A percentile compares a stretch with the other conserved stretches of the same genome.
Conservation (phyloP, 2,113 vertebrate genomes). For the Thamnophis sirtalis region DNA sequence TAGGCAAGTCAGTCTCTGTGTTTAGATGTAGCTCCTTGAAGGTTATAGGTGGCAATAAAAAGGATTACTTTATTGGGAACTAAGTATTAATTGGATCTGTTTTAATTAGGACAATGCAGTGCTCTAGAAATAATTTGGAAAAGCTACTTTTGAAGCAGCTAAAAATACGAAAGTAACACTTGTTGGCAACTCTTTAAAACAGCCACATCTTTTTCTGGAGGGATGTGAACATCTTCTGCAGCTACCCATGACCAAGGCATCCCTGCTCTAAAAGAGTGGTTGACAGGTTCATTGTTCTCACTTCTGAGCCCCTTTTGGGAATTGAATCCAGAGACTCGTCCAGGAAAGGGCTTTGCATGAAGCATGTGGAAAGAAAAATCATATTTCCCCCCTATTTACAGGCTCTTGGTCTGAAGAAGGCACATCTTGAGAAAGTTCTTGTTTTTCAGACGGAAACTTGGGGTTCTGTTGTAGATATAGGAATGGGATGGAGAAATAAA, state of each 20-base stretch:
- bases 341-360: background rate
- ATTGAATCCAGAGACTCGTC: background rate
- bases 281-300: background rate
- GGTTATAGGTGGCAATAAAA: slow-evolving; percentile 67
- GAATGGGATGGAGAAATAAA: background rate
- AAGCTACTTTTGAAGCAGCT: background rate
- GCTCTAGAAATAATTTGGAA: background rate
- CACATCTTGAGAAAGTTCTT: background rate
- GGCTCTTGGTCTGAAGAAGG: background rate
- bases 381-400: background rate
- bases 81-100: slow-evolving; percentile 59
- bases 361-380: background rate
- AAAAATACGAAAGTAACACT: background rate
- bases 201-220: background rate
- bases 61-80: slow-evolving; percentile 59
- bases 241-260: background rate
- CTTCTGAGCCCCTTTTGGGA: background rate
- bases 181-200: background rate
- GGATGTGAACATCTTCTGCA: background rate
- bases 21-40: slow-evolving; percentile 66
- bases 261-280: background rate
- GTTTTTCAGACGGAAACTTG: background rate
- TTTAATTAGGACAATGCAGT: slow-evolving; percentile 1
- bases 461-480: background rate
- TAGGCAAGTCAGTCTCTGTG: slow-evolving; percentile 39